A percentile compares a stretch with the other conserved stretches of the same genome.
Conservation (phyloP, 2,888 invertebrate species). For the Phortica magna region DNA sequence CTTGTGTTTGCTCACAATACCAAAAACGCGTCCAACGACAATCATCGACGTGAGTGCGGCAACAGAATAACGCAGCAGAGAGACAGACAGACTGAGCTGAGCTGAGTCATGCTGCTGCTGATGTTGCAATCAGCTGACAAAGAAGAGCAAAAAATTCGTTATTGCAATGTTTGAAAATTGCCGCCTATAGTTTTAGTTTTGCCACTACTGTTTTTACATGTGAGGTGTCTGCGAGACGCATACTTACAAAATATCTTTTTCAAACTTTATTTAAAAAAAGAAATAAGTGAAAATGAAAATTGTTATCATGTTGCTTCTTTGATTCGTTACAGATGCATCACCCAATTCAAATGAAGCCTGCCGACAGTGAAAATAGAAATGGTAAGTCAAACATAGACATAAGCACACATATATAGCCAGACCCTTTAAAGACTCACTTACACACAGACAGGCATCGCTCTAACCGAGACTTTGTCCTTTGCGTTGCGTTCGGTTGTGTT, state of each 20-base stretch:
- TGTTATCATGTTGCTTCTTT: constrained; percentile 51
- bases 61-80: background rate
- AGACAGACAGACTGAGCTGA: background rate
- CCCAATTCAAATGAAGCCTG: constrained; percentile 99
- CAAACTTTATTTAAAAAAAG: constrained; percentile 11
- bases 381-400: constrained; percentile 83
- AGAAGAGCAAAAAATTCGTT: background rate
- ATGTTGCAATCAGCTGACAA: background rate
- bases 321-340: constrained; percentile 95
- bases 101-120: background rate
- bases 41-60: background rate
- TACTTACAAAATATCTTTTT: constrained; percentile 22
- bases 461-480: constrained; percentile 28
- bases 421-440: constrained; percentile 17
- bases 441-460: constrained; percentile 1
- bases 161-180: constrained; percentile 20
- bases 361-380: constrained; percentile 99
- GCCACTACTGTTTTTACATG: background rate
- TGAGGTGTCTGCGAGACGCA: constrained; percentile 3
- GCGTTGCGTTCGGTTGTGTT: background rate
- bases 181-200: background rate
- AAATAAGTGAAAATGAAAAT: background rate
- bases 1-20: constrained; percentile 2
- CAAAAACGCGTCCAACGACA: background rate
- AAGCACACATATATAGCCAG: constrained; percentile 21